phyloP scores from a whole-genome alignment of 64 coral and sea anemone species.

The Astreopora myriophthalma region DNA sequence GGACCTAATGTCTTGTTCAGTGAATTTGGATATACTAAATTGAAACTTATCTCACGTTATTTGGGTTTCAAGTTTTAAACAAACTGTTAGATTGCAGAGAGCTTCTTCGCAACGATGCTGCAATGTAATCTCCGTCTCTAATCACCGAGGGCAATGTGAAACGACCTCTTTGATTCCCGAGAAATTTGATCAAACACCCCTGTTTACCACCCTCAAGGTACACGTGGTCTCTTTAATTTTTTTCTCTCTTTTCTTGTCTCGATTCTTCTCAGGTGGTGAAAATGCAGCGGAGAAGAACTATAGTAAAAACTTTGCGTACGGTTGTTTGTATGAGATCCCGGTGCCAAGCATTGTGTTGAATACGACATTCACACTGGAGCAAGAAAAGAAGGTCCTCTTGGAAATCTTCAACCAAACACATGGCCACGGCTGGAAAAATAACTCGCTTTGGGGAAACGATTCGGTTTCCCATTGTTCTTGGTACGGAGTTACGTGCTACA shows the following conservation, averaged over 20 bases:
- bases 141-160: no score
- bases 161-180: no score
- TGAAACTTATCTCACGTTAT: no score
- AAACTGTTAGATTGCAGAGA: no score
- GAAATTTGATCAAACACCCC: no score
- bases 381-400: slow-evolving; percentile 52
- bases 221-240: neutral
- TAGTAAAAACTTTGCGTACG: neutral
- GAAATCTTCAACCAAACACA: slow-evolving; percentile 59
- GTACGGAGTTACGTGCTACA: slow-evolving; percentile 72
- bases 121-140: no score
- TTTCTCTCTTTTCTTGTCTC: neutral
- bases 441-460: slow-evolving; percentile 45
- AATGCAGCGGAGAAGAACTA: neutral
- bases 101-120: no score
- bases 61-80: no score
- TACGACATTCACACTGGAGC: slow-evolving; percentile 55
- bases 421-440: slow-evolving; percentile 49
- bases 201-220: no score
- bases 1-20: no score
- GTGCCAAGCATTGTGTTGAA: slow-evolving; percentile 17
- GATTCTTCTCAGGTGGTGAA: neutral
- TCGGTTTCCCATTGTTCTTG: slow-evolving; percentile 58
- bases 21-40: no score
- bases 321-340: neutral